Evolutionary conservation across 2,113 vertebrate genomes (phyloP), one percentile per base, ranked within the genome.

Genomic region (Carassius carassius): DNA sequence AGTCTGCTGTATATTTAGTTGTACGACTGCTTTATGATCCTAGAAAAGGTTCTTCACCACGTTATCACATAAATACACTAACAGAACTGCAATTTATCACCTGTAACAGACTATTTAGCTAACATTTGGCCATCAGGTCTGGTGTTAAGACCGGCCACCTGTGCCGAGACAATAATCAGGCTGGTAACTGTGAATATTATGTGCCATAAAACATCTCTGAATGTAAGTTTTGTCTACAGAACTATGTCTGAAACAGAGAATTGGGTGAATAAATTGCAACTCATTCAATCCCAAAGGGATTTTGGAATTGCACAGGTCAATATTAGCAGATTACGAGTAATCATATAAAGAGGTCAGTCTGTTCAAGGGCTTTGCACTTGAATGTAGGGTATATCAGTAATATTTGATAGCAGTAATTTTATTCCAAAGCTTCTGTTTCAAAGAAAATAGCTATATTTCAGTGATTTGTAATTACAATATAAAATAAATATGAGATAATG

Each of bases 231-330:
- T 69, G 79, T 67, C 62, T 77, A 25, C 41, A 78, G 72, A 72
- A 69, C 76, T 56, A 49, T 9, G 2, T 41, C 85, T 77, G 67
- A 21, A 75, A 65, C 19, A 19, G 58, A 82, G 70, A 81, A 62
- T 10, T 49, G 58, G 47, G 63, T 23, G 32, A 75, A 69, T 70
- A 56, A 86, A 82, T 86, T 49, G 29, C 63, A 58, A 56, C 75
- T 58, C 35, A 25, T 58, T 78, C 74, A 73, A 80, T 65, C 75
- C 47, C 75, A 16, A 29, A 11, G 10, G 73, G 81, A 86, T 86
- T 84, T 84, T 80, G 58, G 47, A 54, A 87, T 84, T 75, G 78
- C 76, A 84, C 58, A 76, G 77, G 70, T 83, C 75, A 80, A 79
- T 82, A 86, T 85, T 74, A 76, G 47, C 67, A 83, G 65, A 85